A percentile compares a stretch with the other conserved stretches of the same genome.
Conservation (phyloP, 2,113 vertebrate genomes). For the Galbula dea region DNA sequence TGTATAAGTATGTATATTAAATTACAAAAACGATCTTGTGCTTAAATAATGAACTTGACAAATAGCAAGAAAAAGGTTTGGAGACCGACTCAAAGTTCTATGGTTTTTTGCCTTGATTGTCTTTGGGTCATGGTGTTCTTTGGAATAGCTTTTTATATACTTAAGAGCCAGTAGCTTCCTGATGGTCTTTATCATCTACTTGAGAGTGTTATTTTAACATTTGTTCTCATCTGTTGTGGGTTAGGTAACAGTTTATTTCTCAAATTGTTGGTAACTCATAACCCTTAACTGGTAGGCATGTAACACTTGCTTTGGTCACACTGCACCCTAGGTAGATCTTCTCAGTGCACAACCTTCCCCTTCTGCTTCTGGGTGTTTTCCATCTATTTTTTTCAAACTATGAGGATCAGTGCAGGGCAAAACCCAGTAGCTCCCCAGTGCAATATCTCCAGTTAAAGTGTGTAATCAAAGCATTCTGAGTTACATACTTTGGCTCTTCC, state of each 20-base stretch:
- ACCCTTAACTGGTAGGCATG: neutral
- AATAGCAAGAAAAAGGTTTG: neutral
- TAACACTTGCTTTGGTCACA: neutral
- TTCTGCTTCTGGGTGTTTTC: neutral
- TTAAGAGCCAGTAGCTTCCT: neutral
- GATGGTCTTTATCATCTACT: neutral
- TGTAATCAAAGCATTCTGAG: neutral
- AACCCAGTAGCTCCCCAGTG: neutral
- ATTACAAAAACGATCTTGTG: neutral
- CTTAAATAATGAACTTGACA: constrained; percentile 2
- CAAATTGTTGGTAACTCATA: neutral
- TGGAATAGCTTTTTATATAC: constrained; percentile 17
- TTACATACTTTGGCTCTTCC: neutral
- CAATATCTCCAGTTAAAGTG: neutral
- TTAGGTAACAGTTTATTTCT: neutral
- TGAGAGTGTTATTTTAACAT: neutral
- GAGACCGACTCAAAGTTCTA: neutral
- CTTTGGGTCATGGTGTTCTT: neutral
- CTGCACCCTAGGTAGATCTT: neutral
- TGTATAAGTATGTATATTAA: constrained; percentile 7
- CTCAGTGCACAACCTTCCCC: neutral
- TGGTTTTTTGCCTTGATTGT: neutral
- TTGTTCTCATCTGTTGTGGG: neutral
- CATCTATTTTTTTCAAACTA: neutral
- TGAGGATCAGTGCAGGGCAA: neutral